phyloP scores from a whole-genome alignment of 92 coral and sea anemone genomes.

The Pocillopora grandis region DNA sequence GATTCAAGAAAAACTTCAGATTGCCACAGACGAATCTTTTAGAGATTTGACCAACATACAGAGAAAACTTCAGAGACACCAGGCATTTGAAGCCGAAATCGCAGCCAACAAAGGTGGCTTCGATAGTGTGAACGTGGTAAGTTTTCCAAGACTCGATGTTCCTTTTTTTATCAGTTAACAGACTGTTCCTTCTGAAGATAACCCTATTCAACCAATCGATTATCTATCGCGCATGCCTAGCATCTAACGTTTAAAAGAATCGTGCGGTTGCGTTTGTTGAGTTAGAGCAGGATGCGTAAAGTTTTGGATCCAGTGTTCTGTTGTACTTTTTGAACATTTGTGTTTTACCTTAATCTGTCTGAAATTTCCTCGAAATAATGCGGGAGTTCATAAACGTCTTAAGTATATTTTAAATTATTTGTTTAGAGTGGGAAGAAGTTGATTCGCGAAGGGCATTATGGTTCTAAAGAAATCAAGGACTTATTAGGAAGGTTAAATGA shows the following conservation, averaged over 20 bases:
- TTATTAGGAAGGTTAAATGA: constrained; percentile 64
- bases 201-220: too few relatives aligned
- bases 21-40: constrained; percentile 89
- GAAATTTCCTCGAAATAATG: too few relatives aligned
- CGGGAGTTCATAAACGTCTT: too few relatives aligned
- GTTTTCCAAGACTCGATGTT: background rate
- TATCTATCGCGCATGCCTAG: too few relatives aligned
- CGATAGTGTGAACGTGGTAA: constrained; percentile 75
- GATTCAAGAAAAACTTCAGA: constrained; percentile 85
- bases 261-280: too few relatives aligned
- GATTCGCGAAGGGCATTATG: constrained; percentile 74
- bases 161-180: background rate
- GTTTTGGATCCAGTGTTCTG: too few relatives aligned
- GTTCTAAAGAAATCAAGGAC: constrained; percentile 68
- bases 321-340: too few relatives aligned
- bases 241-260: too few relatives aligned
- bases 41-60: constrained; percentile 82
- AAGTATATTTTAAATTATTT: background rate
- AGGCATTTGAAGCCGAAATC: constrained; percentile 96
- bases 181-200: too few relatives aligned
- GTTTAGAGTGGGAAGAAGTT: constrained; percentile 74
- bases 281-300: too few relatives aligned
- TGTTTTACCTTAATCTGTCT: too few relatives aligned
- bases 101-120: constrained; percentile 91
- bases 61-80: constrained; percentile 89